Percentiles rank a stretch among this genome's conserved stretches.
phyloP scores from a whole-genome alignment of 2,888 invertebrate genomes.

The Noctuana brunneofusca region DNA sequence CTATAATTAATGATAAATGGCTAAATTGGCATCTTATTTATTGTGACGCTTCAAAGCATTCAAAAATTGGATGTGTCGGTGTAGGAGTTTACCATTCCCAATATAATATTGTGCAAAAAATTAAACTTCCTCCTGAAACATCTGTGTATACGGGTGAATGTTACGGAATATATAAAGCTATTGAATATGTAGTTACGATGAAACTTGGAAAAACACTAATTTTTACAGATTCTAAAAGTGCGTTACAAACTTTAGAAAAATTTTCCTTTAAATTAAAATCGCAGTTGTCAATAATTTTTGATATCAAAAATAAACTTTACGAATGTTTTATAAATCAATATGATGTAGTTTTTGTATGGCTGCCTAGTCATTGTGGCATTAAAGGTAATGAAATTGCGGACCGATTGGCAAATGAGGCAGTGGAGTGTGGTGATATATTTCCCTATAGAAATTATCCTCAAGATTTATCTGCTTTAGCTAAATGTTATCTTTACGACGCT shows the following conservation, averaged over 20 bases:
- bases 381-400: not conserved
- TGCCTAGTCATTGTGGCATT: constrained; percentile 7
- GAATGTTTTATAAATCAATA: not conserved
- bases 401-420: not conserved
- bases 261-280: not conserved
- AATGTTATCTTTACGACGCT: not conserved
- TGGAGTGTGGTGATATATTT: not conserved
- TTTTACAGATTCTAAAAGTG: constrained; percentile 15
- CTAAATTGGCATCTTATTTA: constrained; percentile 13
- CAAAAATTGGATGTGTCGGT: not conserved
- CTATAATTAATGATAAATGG: constrained; percentile 4
- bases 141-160: constrained; percentile 22
- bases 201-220: constrained; percentile 14
- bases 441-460: not conserved
- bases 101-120: constrained; percentile 11
- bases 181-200: constrained; percentile 5
- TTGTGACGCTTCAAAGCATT: constrained; percentile 14
- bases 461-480: not conserved
- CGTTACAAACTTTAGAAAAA: constrained; percentile 3
- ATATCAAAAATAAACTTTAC: not conserved
- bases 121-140: constrained; percentile 20
- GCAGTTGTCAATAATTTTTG: not conserved
- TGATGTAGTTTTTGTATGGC: constrained; percentile 2
- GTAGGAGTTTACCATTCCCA: constrained; percentile 12
- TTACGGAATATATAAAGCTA: constrained; percentile 13